These are phyloP conservation scores for Leucophora obtusa DNA, from an alignment of 2,888 invertebrate genomes.

Conservation along the genomic window DNA sequence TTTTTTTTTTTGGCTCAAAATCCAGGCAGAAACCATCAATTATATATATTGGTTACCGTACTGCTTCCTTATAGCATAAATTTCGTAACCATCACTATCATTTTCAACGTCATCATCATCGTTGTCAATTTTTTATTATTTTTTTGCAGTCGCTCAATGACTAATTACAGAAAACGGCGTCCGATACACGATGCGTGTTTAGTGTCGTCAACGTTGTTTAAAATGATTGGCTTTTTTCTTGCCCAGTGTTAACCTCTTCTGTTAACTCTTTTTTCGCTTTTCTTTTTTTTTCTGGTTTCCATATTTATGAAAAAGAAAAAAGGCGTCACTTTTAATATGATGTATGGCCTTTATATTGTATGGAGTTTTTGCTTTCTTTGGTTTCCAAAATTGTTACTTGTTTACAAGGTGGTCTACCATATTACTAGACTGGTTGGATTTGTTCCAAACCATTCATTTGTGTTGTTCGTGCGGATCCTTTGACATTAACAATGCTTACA, in stretches of 20 bases:
- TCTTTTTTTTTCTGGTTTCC: neutral
- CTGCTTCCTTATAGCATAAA: constrained; percentile 24
- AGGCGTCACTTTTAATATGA: constrained; percentile 29
- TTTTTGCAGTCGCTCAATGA: constrained; percentile 22
- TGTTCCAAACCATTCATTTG: neutral
- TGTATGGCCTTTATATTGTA: constrained; percentile 28
- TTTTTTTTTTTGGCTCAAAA: constrained; percentile 26
- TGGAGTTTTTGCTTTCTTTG: neutral
- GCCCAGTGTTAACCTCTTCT: neutral
- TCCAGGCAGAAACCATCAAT: neutral
- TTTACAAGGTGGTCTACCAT: constrained; percentile 51
- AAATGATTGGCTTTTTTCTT: constrained; percentile 34
- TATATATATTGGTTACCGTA: constrained; percentile 3
- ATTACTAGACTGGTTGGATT: constrained; percentile 1
- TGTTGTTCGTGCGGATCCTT: neutral
- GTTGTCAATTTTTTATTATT: neutral
- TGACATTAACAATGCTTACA: constrained; percentile 11
- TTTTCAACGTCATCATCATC: constrained; percentile 7
- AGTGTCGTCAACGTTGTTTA: constrained; percentile 49
- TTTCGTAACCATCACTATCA: constrained; percentile 21
- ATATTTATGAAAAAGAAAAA: constrained; percentile 3
- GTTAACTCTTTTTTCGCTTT: neutral
- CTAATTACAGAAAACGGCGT: constrained; percentile 33
- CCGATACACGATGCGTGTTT: constrained; percentile 38
- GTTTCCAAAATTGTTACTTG: constrained; percentile 30